These are phyloP conservation scores for Musca domestica DNA, from an alignment of 1,140 invertebrate genomes.

Conservation along the genomic window DNA sequence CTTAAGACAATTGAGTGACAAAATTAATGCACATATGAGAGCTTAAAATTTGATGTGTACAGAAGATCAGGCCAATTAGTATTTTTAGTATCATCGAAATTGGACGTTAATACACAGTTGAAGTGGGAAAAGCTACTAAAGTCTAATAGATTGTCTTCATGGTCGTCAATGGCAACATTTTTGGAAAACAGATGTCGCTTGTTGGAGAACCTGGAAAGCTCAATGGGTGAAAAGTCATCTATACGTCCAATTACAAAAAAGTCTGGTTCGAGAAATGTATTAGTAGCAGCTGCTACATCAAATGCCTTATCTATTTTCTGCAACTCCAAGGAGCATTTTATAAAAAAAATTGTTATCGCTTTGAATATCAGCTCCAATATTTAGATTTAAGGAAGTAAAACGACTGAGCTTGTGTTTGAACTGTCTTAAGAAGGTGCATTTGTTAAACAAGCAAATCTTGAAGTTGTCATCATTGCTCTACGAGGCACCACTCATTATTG, in stretches of 20 bases:
- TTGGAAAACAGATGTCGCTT: background rate
- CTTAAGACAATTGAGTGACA: constrained; percentile 7
- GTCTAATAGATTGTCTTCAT: background rate
- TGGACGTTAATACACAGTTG: background rate
- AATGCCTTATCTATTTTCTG: background rate
- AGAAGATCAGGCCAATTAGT: background rate
- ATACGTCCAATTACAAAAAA: background rate
- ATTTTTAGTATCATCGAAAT: constrained; percentile 5
- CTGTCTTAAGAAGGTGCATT: constrained; percentile 14
- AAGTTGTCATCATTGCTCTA: background rate
- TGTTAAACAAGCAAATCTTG: constrained; percentile 1
- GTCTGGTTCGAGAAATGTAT: background rate
- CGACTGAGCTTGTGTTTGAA: constrained; percentile 6
- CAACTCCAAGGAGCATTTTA: constrained; percentile 18
- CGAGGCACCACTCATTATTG: constrained; percentile 15
- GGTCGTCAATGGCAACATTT: background rate
- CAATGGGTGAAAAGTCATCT: background rate
- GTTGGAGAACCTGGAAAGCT: background rate
- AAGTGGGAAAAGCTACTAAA: constrained; percentile 10
- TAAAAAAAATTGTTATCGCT: constrained; percentile 12
- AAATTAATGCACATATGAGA: constrained; percentile 4
- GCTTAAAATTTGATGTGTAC: background rate
- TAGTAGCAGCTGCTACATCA: background rate
- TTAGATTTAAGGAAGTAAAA: constrained; percentile 8
- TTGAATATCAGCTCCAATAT: background rate